Evolutionary conservation across 2,888 invertebrate genomes (phyloP).

Genomic region (Troides oblongomaculatus): DNA sequence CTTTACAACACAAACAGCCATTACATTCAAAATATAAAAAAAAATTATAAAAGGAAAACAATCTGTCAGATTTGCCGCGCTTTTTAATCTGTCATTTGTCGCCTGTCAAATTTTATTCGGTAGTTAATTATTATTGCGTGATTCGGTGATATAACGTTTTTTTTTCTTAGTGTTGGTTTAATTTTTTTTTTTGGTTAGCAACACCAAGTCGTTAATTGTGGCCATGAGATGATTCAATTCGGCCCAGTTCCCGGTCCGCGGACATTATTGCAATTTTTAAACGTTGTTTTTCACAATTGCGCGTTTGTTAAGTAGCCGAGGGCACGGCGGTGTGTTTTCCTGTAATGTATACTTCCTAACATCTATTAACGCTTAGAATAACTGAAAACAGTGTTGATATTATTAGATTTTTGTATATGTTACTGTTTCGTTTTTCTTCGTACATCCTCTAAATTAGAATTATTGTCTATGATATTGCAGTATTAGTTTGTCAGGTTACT

Average conservation of each 20-base stretch:
- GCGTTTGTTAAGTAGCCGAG: constrained; percentile 27
- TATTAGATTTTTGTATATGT: too few species aligned
- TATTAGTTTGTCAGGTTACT: constrained; percentile 35
- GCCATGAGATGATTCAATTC: constrained; percentile 57
- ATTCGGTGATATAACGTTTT: constrained; percentile 36
- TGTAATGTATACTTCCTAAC: too few species aligned
- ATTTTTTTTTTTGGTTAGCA: constrained; percentile 35
- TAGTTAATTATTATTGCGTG: constrained; percentile 28
- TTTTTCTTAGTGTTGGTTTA: constrained; percentile 43
- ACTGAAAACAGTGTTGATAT: too few species aligned
- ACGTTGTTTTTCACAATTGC: constrained; percentile 57
- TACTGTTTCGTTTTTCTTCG: too few species aligned
- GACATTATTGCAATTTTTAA: constrained; percentile 60
- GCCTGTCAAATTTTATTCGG: constrained; percentile 34
- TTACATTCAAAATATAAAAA: constrained; percentile 42
- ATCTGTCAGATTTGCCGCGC: constrained; percentile 35
- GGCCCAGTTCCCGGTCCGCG: constrained; percentile 48
- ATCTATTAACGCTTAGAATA: too few species aligned
- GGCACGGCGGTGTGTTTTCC: too few species aligned
- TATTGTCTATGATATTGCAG: too few species aligned
- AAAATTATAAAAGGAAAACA: constrained; percentile 36
- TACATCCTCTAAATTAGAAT: too few species aligned
- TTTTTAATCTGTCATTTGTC: constrained; percentile 31
- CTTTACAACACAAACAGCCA: constrained; percentile 46
- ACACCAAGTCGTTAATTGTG: constrained; percentile 47